phyloP scores from a whole-genome alignment of 2,113 vertebrate species.

The Psammodynastes pulverulentus region DNA sequence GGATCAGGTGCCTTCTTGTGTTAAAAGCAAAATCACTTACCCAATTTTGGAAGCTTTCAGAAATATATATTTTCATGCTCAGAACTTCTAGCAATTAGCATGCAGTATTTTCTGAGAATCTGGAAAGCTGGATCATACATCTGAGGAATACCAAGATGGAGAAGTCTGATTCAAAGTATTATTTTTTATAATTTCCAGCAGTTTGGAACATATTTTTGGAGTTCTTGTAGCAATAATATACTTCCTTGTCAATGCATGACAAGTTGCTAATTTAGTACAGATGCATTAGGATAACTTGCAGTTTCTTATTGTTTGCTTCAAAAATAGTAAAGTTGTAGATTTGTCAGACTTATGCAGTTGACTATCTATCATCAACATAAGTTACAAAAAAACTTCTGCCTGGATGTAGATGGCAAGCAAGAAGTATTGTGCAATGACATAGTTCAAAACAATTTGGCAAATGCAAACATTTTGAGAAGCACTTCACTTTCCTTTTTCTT shows the following conservation, averaged over 20 bases:
- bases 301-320: background rate
- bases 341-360: background rate
- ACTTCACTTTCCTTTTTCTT: slow-evolving; percentile 28
- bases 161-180: background rate
- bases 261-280: background rate
- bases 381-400: background rate
- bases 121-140: background rate
- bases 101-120: background rate
- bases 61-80: background rate
- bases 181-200: background rate
- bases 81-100: background rate
- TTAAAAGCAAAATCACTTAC: background rate
- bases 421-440: slow-evolving; percentile 6
- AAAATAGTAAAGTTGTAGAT: background rate
- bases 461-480: slow-evolving; percentile 41
- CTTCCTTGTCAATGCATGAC: background rate
- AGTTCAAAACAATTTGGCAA: slow-evolving; percentile 15
- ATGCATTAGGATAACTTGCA: background rate
- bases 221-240: background rate
- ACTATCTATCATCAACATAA: background rate
- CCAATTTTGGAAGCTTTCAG: background rate
- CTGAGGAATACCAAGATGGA: background rate
- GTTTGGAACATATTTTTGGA: background rate
- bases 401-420: slow-evolving; percentile 5
- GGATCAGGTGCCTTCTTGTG: background rate